Conservation (phyloP, 2,888 invertebrate genomes). For the Stratiomys singularior region DNA sequence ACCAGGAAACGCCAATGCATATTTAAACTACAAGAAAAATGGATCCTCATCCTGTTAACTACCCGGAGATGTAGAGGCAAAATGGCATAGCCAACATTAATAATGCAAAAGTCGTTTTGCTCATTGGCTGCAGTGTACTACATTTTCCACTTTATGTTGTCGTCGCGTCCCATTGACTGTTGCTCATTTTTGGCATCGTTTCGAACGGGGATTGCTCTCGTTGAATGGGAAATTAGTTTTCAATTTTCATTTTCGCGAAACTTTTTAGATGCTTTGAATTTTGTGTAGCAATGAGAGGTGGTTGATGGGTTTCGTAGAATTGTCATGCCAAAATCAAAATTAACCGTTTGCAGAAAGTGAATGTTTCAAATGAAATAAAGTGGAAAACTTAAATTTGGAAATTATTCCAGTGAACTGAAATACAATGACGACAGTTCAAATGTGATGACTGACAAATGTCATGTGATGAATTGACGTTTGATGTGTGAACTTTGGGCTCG, state of each 20-base stretch:
- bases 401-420: no score
- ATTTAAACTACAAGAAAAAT: background rate
- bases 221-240: slow-evolving; percentile 21
- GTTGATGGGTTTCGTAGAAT: no score
- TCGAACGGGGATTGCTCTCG: background rate
- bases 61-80: background rate
- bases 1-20: background rate
- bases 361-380: no score
- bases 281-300: no score
- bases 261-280: background rate
- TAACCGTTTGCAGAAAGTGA: no score
- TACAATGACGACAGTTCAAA: no score
- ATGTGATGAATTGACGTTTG: no score
- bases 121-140: slow-evolving; percentile 25
- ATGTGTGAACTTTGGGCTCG: no score
- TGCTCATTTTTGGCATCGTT: slow-evolving; percentile 18
- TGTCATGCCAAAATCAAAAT: no score
- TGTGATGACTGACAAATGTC: no score
- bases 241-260: slow-evolving; percentile 36
- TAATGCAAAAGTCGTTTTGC: slow-evolving; percentile 33
- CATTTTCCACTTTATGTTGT: background rate
- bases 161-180: background rate
- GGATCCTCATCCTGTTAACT: background rate
- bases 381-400: no score
- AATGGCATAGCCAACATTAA: slow-evolving; percentile 31